Conservation (phyloP, 2,113 vertebrate genomes). For the Sceloporus undulatus region DNA sequence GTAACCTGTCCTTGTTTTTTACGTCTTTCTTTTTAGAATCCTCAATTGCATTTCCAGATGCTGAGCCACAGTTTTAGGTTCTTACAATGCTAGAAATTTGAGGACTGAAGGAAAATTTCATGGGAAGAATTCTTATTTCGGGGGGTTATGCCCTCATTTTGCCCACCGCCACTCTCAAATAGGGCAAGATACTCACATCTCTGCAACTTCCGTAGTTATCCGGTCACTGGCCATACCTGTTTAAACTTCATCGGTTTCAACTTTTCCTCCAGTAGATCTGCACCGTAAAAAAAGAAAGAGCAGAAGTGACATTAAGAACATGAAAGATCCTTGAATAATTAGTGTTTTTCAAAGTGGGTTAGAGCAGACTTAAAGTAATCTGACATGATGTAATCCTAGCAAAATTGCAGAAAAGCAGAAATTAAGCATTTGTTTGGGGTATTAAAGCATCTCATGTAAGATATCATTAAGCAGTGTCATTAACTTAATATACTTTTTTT, state of each 20-base stretch:
- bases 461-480: constrained; percentile 76
- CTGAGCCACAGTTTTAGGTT: too few species aligned
- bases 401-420: constrained; percentile 78
- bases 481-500: constrained; percentile 73
- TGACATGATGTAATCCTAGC: constrained; percentile 79
- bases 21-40: too few species aligned
- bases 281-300: constrained; percentile 59
- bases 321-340: constrained; percentile 73
- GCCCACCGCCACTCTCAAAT: too few species aligned
- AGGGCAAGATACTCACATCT: background rate
- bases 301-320: constrained; percentile 68
- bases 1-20: too few species aligned
- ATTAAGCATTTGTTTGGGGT: constrained; percentile 74
- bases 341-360: constrained; percentile 78
- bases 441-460: constrained; percentile 71
- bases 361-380: constrained; percentile 78
- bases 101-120: too few species aligned
- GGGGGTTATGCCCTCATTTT: too few species aligned
- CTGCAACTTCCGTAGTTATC: constrained; percentile 23
- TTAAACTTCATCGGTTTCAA: constrained; percentile 43
- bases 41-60: too few species aligned
- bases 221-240: constrained; percentile 44
- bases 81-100: too few species aligned
- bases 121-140: too few species aligned
- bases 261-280: constrained; percentile 44